phyloP scores from a whole-genome alignment of 1,140 invertebrate genomes.

The Drepana arcuata region DNA sequence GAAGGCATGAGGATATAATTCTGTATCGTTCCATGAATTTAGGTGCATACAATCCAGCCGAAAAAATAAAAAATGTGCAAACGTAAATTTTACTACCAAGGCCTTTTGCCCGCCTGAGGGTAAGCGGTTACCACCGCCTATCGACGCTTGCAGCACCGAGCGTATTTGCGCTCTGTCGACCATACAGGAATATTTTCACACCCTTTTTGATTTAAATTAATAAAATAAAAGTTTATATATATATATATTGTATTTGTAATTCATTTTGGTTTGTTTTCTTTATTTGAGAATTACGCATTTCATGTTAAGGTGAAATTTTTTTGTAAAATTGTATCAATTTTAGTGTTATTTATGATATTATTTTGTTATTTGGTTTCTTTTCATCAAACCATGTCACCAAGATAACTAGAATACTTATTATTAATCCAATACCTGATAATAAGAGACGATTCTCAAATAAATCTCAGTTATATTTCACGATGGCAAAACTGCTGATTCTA shows the following conservation, averaged over 20 bases:
- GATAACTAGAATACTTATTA: neutral
- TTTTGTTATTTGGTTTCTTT: neutral
- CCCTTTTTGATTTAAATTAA: neutral
- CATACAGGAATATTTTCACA: neutral
- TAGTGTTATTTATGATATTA: neutral
- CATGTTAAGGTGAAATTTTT: neutral
- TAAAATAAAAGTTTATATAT: neutral
- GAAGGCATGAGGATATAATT: no score
- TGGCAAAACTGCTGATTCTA: no score
- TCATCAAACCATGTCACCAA: neutral
- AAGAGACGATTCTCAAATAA: neutral
- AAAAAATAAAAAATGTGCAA: neutral
- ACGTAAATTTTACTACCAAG: neutral
- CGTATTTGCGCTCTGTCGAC: no score
- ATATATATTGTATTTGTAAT: constrained; percentile 15
- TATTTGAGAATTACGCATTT: constrained; percentile 30
- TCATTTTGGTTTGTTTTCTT: constrained; percentile 8
- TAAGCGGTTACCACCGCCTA: no score
- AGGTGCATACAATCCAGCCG: no score
- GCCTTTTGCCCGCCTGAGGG: no score
- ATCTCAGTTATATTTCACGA: no score
- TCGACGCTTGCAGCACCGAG: no score
- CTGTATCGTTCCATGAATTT: no score
- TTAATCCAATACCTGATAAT: neutral
- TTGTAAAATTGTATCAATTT: neutral